These are phyloP conservation scores for Pygocentrus nattereri DNA, from an alignment of 2,797 vertebrate genomes.

Conservation along the genomic window DNA sequence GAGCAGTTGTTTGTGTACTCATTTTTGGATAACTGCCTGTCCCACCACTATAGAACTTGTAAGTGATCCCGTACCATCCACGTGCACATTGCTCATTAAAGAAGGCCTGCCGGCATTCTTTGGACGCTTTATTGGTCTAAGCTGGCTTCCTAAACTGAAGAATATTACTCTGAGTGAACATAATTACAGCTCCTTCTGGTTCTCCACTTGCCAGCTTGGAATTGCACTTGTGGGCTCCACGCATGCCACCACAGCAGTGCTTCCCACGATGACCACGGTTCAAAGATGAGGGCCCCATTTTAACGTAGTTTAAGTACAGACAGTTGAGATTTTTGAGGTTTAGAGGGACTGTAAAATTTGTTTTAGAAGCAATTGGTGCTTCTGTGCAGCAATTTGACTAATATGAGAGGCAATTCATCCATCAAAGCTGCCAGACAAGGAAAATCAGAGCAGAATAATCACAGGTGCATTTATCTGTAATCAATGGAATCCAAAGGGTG, in stretches of 20 bases:
- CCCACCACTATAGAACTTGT: slow-evolving; percentile 19
- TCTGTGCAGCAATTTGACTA: slow-evolving; percentile 58
- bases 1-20: slow-evolving; percentile 17
- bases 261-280: slow-evolving; percentile 8
- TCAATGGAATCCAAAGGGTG: slow-evolving; percentile 60
- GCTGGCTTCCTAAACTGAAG: slow-evolving; percentile 73
- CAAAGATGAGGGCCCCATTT: slow-evolving; percentile 18
- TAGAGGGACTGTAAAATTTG: slow-evolving; percentile 21
- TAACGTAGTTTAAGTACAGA: slow-evolving; percentile 28
- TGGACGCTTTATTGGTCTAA: slow-evolving; percentile 73
- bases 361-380: slow-evolving; percentile 11
- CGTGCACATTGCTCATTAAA: slow-evolving; percentile 70
- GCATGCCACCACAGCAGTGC: slow-evolving; percentile 34
- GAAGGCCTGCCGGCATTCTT: slow-evolving; percentile 74
- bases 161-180: slow-evolving; percentile 63
- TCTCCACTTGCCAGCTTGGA: slow-evolving; percentile 63
- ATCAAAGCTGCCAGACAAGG: slow-evolving; percentile 52
- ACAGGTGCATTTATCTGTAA: slow-evolving; percentile 74
- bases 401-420: slow-evolving; percentile 56
- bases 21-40: slow-evolving; percentile 7
- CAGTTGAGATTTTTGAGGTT: slow-evolving; percentile 26
- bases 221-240: slow-evolving; percentile 37
- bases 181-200: slow-evolving; percentile 76
- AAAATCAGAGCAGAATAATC: slow-evolving; percentile 20
- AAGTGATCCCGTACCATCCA: background rate